Evolutionary conservation across 2,113 vertebrate genomes (phyloP).

Genomic region (Aptenodytes patagonicus): DNA sequence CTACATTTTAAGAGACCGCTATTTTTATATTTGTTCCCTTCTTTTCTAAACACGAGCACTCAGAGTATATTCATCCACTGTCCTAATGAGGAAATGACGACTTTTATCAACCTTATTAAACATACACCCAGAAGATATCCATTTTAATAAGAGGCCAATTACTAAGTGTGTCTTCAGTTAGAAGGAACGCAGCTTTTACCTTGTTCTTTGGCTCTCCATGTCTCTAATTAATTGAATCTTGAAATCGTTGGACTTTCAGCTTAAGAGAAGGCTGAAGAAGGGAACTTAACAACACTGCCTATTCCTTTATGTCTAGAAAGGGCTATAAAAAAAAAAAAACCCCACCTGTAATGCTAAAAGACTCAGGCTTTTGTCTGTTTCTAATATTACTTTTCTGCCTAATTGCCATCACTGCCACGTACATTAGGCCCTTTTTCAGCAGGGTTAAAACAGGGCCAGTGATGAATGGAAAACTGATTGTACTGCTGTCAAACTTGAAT

Average conservation of each 20-base stretch:
- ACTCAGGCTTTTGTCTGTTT: conserved; percentile 96
- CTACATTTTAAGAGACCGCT: conserved; percentile 63
- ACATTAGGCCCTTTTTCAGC: conserved; percentile 93
- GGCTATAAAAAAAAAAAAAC: conserved; percentile 60
- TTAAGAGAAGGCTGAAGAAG: conserved; percentile 83
- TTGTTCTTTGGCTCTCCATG: conserved; percentile 82
- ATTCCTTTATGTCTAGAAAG: conserved; percentile 82
- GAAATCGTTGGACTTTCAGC: conserved; percentile 83
- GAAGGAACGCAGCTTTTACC: conserved; percentile 82
- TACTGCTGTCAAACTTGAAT: conserved; percentile 99
- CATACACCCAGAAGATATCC: conserved; percentile 79
- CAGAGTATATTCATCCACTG: conserved; percentile 68
- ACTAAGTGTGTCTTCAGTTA: conserved; percentile 84
- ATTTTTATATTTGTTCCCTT: conserved; percentile 75
- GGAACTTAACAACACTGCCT: conserved; percentile 84
- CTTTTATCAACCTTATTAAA: conserved; percentile 85
- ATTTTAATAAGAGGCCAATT: conserved; percentile 85
- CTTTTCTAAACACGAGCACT: conserved; percentile 54
- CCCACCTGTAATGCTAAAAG: conserved; percentile 93
- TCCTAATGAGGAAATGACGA: conserved; percentile 82
- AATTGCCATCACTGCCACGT: conserved; percentile 94
- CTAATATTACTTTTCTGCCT: conserved; percentile 97
- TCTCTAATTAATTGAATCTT: conserved; percentile 88
- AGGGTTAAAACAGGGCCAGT: conserved; percentile 98
- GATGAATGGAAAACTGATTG: conserved; percentile 99